Evolutionary conservation across 2,113 vertebrate genomes (phyloP).

Genomic region (Stegastes partitus): DNA sequence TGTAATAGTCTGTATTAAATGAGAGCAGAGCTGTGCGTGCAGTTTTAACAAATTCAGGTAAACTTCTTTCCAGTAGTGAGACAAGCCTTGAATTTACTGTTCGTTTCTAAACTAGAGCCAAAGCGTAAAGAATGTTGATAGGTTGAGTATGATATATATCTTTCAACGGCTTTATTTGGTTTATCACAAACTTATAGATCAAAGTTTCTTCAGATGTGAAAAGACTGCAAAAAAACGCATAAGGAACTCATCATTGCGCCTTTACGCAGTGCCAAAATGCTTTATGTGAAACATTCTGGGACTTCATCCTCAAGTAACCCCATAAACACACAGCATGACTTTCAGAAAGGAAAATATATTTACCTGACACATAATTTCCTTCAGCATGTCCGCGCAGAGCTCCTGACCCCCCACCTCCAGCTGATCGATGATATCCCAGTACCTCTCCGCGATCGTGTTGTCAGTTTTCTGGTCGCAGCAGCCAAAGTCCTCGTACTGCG

Average conservation of each 20-base stretch:
- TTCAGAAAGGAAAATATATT: background rate
- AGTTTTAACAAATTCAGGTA: too few relatives aligned
- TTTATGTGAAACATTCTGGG: too few relatives aligned
- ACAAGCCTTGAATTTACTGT: too few relatives aligned
- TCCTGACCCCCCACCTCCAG: constrained; percentile 74
- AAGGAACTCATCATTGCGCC: background rate
- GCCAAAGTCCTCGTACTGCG: constrained; percentile 86
- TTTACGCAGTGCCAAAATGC: too few relatives aligned
- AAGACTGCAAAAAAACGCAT: too few relatives aligned
- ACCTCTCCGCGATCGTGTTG: constrained; percentile 84
- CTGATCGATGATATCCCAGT: constrained; percentile 85
- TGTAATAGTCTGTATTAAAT: too few relatives aligned
- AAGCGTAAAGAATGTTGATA: background rate
- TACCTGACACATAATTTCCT: constrained; percentile 91
- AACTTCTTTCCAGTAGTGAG: background rate
- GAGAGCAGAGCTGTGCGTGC: too few relatives aligned
- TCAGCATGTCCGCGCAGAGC: constrained; percentile 84
- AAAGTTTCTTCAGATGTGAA: too few relatives aligned
- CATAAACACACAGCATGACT: background rate
- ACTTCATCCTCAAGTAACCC: too few relatives aligned
- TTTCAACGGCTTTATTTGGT: too few relatives aligned
- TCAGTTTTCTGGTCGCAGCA: constrained; percentile 89
- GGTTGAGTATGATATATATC: too few relatives aligned
- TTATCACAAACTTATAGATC: too few relatives aligned
- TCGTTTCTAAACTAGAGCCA: background rate